Evolutionary conservation across 2,113 vertebrate genomes (phyloP).

Genomic region (Dinomys branickii): DNA sequence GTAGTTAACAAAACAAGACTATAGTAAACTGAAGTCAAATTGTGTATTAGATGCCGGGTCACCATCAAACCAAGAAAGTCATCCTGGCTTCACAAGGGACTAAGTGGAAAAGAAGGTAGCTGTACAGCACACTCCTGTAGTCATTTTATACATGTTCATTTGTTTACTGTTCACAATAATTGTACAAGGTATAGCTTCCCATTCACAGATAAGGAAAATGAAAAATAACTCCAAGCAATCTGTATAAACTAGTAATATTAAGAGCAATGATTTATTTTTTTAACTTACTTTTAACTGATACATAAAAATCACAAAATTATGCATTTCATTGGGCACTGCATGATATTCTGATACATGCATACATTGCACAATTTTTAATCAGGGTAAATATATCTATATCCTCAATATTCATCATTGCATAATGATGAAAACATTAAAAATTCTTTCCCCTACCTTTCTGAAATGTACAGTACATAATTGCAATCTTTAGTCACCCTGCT

Average conservation of each 20-base stretch:
- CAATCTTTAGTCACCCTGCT: not conserved
- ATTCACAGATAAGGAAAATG: slow-evolving; percentile 19
- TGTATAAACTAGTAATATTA: not conserved
- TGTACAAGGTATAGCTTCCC: not conserved
- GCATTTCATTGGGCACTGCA: not conserved
- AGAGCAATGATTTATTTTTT: not conserved
- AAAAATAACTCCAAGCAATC: slow-evolving; percentile 33
- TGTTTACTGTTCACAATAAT: slow-evolving; percentile 34
- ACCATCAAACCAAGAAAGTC: not conserved
- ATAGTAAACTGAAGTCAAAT: not conserved
- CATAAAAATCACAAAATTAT: not conserved
- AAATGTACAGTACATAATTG: not conserved
- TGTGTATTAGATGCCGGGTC: not conserved
- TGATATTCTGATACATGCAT: not conserved
- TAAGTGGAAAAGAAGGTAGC: not conserved
- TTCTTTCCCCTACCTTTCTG: not conserved
- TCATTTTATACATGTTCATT: not conserved
- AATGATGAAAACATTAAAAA: not conserved
- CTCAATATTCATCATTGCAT: not conserved
- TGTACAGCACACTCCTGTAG: not conserved
- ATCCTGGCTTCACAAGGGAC: not conserved
- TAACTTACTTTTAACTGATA: not conserved
- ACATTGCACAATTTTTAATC: not conserved
- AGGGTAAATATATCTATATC: not conserved
- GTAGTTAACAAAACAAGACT: slow-evolving; percentile 15